phyloP scores from a whole-genome alignment of 2,797 vertebrate species.

The Trichosurus vulpecula region DNA sequence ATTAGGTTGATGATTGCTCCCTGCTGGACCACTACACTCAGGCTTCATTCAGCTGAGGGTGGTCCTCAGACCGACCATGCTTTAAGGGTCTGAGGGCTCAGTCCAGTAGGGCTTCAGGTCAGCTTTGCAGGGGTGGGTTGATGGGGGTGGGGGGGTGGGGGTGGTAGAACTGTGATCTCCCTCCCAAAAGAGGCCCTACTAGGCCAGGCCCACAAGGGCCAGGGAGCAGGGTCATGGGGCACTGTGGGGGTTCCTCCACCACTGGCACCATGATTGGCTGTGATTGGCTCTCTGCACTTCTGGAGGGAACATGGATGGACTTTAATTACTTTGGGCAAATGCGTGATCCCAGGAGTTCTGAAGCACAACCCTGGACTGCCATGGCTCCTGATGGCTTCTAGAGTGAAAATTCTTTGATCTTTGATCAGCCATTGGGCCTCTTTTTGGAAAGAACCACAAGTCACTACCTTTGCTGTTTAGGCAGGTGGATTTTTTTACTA shows the following conservation, averaged over 20 bases:
- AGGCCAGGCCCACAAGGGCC: background rate
- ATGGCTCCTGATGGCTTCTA: conserved; percentile 19
- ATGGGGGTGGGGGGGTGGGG: too few species aligned
- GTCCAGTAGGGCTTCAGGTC: conserved; percentile 14
- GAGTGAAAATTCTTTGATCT: conserved; percentile 34
- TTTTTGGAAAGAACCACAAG: conserved; percentile 43
- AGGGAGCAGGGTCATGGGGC: too few species aligned
- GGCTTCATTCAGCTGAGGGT: background rate
- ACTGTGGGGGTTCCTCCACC: too few species aligned
- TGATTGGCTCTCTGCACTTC: background rate
- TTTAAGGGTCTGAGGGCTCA: conserved; percentile 3
- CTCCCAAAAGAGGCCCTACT: background rate
- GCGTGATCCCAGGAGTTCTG: background rate
- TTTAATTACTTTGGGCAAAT: conserved; percentile 12
- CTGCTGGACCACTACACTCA: conserved; percentile 29
- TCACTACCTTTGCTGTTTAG: conserved; percentile 32
- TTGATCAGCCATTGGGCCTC: background rate
- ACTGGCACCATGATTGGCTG: too few species aligned
- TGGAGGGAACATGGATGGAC: conserved; percentile 15
- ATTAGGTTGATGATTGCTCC: conserved; percentile 26
- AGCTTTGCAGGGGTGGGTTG: too few species aligned
- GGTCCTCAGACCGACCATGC: conserved; percentile 2
- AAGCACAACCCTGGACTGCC: background rate
- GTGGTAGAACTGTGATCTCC: background rate
- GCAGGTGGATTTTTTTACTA: conserved; percentile 23